phyloP scores from a whole-genome alignment of 1,140 invertebrate species.

The Anastrepha ludens region DNA sequence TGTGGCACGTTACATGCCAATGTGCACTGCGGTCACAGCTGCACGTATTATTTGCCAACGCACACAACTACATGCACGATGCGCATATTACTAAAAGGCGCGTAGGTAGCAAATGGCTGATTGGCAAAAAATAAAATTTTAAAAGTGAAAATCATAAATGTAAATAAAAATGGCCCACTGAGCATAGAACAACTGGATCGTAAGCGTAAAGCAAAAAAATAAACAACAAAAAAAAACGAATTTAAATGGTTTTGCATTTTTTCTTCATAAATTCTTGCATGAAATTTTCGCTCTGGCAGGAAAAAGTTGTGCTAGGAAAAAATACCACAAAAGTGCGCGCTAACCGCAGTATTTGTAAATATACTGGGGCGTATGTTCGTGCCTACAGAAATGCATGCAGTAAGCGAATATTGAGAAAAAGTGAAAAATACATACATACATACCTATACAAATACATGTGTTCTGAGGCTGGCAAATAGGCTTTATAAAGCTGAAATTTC shows the following conservation, averaged over 20 bases:
- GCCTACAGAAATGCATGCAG: neutral
- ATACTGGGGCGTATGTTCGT: neutral
- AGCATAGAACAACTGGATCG: neutral
- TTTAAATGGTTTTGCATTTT: neutral
- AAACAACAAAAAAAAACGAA: neutral
- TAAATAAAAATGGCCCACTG: neutral
- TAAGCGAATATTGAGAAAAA: neutral
- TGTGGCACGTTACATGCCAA: conserved; percentile 10
- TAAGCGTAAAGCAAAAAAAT: neutral
- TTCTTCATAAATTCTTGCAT: neutral
- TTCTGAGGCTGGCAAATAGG: neutral
- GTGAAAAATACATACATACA: neutral
- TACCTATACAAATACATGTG: neutral
- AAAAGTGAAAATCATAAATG: neutral
- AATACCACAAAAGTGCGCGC: neutral
- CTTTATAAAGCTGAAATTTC: neutral
- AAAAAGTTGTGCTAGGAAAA: neutral
- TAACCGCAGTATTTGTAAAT: neutral
- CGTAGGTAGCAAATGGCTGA: neutral
- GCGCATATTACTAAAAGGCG: too few species aligned
- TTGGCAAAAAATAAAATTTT: neutral
- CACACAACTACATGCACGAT: neutral
- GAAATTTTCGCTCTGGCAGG: neutral
- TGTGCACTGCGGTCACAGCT: conserved; percentile 40
- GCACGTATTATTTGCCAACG: neutral